phyloP scores from a whole-genome alignment of 2,797 vertebrate species.

The Lacerta agilis region DNA sequence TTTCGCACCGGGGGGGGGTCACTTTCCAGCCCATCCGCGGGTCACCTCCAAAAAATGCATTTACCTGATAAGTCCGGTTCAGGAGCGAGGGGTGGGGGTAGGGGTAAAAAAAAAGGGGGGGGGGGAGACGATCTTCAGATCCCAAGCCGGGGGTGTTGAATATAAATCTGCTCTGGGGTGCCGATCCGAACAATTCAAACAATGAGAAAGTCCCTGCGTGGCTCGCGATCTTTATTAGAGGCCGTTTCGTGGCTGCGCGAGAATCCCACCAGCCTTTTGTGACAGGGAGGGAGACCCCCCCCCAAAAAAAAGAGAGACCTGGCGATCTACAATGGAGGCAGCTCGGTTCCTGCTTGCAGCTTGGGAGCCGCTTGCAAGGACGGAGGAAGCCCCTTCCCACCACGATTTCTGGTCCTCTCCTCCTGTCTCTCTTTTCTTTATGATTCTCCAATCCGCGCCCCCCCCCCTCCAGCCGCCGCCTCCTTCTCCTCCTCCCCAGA shows the following conservation, averaged over 20 bases:
- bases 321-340: background rate
- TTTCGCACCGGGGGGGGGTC: background rate
- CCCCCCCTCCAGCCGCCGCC: background rate
- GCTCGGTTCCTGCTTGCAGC: background rate
- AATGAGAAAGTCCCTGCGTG: constrained; percentile 15
- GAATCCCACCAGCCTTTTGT: background rate
- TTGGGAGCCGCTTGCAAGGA: background rate
- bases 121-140: background rate
- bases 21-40: background rate
- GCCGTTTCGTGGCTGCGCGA: background rate
- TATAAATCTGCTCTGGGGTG: background rate
- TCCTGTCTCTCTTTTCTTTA: constrained; percentile 17
- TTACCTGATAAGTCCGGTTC: constrained; percentile 18
- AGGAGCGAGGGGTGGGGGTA: background rate
- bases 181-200: background rate
- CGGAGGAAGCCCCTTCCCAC: background rate
- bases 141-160: background rate
- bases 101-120: background rate
- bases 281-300: background rate
- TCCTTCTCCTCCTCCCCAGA: constrained; percentile 11
- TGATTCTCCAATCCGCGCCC: constrained; percentile 25
- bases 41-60: background rate
- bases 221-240: constrained; percentile 15
- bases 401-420: background rate
- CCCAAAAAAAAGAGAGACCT: no score